Evolutionary conservation across 2,888 invertebrate genomes (phyloP).

Genomic region (Lithophane leautieri): DNA sequence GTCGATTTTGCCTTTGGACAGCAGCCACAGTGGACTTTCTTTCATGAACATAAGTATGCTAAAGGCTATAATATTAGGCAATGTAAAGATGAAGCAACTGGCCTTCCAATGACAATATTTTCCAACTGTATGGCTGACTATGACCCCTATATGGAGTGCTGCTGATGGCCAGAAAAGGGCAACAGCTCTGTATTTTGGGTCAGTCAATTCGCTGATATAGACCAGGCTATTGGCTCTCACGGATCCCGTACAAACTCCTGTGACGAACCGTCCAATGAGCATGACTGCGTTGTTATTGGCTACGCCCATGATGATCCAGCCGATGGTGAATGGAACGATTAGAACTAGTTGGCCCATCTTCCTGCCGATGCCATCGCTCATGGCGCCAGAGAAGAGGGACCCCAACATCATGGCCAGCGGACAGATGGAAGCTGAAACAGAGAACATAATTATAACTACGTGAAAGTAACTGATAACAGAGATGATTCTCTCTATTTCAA

Average conservation of each 20-base stretch:
- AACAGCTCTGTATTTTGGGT: conserved; percentile 75
- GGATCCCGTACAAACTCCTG: conserved; percentile 74
- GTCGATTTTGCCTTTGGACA: conserved; percentile 73
- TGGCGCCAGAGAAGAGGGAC: conserved; percentile 72
- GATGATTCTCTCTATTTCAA: not conserved
- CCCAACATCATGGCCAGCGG: conserved; percentile 73
- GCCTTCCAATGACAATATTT: conserved; percentile 73
- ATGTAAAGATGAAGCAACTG: conserved; percentile 69
- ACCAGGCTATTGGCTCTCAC: conserved; percentile 72
- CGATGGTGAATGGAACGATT: conserved; percentile 69
- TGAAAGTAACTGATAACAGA: not conserved
- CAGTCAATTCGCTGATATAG: conserved; percentile 76
- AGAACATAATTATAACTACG: not conserved
- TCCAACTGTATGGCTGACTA: conserved; percentile 73
- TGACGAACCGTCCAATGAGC: conserved; percentile 74
- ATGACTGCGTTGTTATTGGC: conserved; percentile 67
- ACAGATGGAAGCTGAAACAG: conserved; percentile 51
- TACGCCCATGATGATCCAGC: conserved; percentile 75
- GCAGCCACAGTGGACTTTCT: conserved; percentile 80
- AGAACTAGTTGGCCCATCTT: conserved; percentile 72
- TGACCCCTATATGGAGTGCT: conserved; percentile 68
- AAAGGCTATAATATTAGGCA: conserved; percentile 70
- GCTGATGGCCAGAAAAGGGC: conserved; percentile 71
- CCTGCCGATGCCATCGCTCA: conserved; percentile 77
- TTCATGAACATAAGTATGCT: conserved; percentile 69